Conservation (phyloP, 1,140 invertebrate genomes). For the Phthorimaea operculella region DNA sequence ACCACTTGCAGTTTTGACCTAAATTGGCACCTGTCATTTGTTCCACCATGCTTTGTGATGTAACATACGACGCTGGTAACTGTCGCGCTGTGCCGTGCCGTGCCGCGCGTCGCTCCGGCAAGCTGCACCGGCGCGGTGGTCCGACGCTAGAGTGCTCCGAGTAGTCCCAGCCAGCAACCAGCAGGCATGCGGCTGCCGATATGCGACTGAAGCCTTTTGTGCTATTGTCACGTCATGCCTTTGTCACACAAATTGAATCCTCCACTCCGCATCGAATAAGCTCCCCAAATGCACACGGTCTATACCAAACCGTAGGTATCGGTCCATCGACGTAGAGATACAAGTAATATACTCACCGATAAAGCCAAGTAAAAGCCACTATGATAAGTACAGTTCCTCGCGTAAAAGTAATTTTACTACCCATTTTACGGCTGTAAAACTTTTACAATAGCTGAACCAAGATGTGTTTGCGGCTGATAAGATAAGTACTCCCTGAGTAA, state of each 20-base stretch:
- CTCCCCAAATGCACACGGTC: background rate
- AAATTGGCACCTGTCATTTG: background rate
- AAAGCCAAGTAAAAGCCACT: background rate
- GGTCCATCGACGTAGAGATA: background rate
- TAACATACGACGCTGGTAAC: background rate
- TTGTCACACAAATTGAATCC: too few relatives aligned
- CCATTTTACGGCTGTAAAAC: constrained; percentile 19
- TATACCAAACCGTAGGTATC: background rate
- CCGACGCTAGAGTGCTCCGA: too few relatives aligned
- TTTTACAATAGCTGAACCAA: constrained; percentile 8
- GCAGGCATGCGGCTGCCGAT: too few relatives aligned
- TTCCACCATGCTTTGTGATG: background rate
- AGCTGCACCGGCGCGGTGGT: too few relatives aligned
- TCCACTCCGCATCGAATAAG: too few relatives aligned
- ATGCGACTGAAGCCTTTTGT: too few relatives aligned
- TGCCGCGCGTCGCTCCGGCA: too few relatives aligned
- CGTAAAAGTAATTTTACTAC: constrained; percentile 27
- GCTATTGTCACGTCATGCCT: too few relatives aligned
- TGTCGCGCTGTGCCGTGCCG: too few relatives aligned
- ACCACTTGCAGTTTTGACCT: too few relatives aligned
- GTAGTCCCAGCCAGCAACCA: too few relatives aligned
- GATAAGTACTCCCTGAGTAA: background rate
- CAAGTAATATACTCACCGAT: background rate
- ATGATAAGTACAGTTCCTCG: constrained; percentile 7
- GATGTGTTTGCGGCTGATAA: constrained; percentile 15